These are phyloP conservation scores for Drosophila aff. DNA, from an alignment of 1,140 invertebrate species.

Conservation along the genomic window DNA sequence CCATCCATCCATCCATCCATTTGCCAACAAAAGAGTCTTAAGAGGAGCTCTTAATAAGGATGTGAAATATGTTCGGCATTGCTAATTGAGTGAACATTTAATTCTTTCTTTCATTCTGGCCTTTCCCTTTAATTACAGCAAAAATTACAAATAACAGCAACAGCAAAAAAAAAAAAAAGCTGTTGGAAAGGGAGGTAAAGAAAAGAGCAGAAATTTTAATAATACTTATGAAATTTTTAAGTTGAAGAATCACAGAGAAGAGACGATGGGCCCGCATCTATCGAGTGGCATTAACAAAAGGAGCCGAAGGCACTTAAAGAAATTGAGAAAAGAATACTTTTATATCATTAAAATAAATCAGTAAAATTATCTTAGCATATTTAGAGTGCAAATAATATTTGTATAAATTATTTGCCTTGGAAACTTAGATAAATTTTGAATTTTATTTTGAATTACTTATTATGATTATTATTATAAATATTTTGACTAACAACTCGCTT, in stretches of 20 bases:
- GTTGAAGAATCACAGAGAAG: conserved; percentile 62
- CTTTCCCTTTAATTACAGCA: conserved; percentile 48
- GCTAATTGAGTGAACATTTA: conserved; percentile 77
- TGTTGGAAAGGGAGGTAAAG: neutral
- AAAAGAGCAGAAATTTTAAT: conserved; percentile 24
- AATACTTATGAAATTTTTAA: conserved; percentile 43
- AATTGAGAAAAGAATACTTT: neutral
- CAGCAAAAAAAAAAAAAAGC: neutral
- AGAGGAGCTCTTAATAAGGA: conserved; percentile 72
- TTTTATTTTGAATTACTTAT: neutral
- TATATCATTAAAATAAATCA: neutral
- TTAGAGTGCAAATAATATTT: neutral
- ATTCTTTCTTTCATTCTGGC: conserved; percentile 26
- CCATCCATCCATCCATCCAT: conserved; percentile 5
- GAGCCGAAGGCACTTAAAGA: conserved; percentile 20
- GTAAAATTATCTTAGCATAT: too few species aligned
- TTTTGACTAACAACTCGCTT: neutral
- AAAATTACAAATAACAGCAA: neutral
- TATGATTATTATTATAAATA: neutral
- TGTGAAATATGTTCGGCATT: conserved; percentile 75
- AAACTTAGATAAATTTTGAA: neutral
- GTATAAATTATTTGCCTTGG: neutral
- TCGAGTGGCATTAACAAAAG: conserved; percentile 50
- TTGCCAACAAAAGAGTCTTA: conserved; percentile 37
- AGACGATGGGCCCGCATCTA: conserved; percentile 54